Evolutionary conservation across 2,888 invertebrate genomes (phyloP).

Genomic region (Odontocolon sp.): DNA sequence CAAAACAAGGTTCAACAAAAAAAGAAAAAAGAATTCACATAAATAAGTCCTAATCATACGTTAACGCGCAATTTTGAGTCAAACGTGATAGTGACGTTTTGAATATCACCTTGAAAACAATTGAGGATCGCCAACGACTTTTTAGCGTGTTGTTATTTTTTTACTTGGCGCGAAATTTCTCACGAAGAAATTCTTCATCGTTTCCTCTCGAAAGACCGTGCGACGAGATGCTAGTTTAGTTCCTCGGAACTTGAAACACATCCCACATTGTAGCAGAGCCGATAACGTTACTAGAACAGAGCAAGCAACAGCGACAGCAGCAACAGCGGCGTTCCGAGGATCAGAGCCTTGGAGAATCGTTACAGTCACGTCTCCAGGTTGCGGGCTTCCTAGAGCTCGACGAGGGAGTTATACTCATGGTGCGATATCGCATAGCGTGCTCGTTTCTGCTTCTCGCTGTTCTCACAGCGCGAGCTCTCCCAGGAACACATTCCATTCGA

Average conservation of each 20-base stretch:
- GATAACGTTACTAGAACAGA: constrained; percentile 43
- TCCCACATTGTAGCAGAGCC: constrained; percentile 34
- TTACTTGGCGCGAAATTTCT: not conserved
- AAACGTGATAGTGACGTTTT: constrained; percentile 17
- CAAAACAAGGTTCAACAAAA: no score
- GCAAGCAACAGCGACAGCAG: constrained; percentile 11
- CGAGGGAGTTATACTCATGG: constrained; percentile 25
- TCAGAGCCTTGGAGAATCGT: constrained; percentile 37
- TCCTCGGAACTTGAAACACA: constrained; percentile 47
- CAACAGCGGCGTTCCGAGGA: constrained; percentile 39
- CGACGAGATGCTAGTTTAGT: constrained; percentile 9
- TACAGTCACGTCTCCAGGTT: constrained; percentile 38
- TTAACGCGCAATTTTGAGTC: constrained; percentile 29
- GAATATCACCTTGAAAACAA: constrained; percentile 16
- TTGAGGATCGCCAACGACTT: not conserved
- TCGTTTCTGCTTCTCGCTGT: constrained; percentile 27
- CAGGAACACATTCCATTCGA: constrained; percentile 55
- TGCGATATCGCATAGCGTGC: constrained; percentile 47
- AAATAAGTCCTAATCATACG: no score
- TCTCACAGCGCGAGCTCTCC: constrained; percentile 50
- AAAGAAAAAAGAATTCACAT: no score
- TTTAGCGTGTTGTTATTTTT: not conserved
- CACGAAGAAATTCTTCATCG: not conserved
- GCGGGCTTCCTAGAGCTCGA: constrained; percentile 30
- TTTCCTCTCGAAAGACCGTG: not conserved